phyloP scores from a whole-genome alignment of 2,888 invertebrate genomes.

The Trisateles emortualis region DNA sequence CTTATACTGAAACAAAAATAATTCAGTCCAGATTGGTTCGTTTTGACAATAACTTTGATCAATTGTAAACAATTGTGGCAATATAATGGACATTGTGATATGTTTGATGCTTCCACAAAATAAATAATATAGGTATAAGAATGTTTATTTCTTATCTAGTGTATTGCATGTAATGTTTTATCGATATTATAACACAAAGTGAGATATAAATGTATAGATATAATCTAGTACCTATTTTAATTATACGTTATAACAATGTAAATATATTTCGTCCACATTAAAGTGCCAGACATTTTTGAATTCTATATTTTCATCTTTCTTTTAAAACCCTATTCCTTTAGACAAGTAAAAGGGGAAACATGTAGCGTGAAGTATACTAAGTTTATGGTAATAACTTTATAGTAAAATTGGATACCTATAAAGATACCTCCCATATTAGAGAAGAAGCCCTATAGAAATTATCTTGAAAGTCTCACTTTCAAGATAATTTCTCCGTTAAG shows the following conservation, averaged over 20 bases:
- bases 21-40: neutral
- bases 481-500: no score
- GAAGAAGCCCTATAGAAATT: no score
- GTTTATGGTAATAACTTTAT: no score
- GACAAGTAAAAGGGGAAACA: no score
- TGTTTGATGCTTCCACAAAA: conserved; percentile 60
- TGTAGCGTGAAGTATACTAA: no score
- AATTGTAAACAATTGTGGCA: conserved; percentile 44
- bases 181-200: conserved; percentile 56
- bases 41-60: neutral
- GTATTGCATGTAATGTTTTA: conserved; percentile 47
- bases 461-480: no score
- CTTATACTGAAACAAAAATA: no score
- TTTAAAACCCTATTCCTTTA: neutral
- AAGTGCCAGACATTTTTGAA: conserved; percentile 79
- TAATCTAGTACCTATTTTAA: conserved; percentile 56
- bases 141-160: conserved; percentile 57
- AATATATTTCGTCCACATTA: conserved; percentile 76
- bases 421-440: no score
- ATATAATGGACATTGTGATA: conserved; percentile 58
- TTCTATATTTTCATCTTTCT: conserved; percentile 36
- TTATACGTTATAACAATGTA: conserved; percentile 58
- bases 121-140: conserved; percentile 35
- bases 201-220: conserved; percentile 56
- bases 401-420: no score